Evolutionary conservation across 2,113 vertebrate genomes (phyloP).

Genomic region (Brachyhypopomus gauderio): DNA sequence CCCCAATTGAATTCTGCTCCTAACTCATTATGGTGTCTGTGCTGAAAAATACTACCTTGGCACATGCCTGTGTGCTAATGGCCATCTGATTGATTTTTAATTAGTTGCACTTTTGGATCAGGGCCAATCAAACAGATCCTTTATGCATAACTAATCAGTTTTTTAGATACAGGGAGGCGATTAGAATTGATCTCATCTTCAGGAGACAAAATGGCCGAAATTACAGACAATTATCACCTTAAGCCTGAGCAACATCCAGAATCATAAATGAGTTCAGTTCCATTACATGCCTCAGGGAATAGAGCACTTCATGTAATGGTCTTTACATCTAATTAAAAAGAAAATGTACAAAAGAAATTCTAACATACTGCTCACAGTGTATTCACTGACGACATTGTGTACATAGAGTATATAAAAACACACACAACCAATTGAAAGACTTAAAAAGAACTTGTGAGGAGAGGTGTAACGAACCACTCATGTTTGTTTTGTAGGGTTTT

Average conservation of each 20-base stretch:
- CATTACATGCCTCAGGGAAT: neutral
- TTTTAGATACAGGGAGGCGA: constrained; percentile 68
- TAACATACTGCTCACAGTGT: too few species aligned
- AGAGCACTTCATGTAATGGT: neutral
- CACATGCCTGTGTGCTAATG: constrained; percentile 91
- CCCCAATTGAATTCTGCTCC: constrained; percentile 61
- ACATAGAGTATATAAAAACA: too few species aligned
- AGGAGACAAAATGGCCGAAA: constrained; percentile 37
- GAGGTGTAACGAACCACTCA: too few species aligned
- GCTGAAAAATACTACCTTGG: constrained; percentile 89
- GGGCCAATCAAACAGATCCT: constrained; percentile 85
- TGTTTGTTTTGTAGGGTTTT: too few species aligned
- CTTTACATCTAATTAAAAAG: neutral
- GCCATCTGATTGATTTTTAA: constrained; percentile 98
- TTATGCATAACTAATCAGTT: constrained; percentile 79
- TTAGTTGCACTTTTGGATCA: constrained; percentile 93
- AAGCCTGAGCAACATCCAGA: constrained; percentile 17
- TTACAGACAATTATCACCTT: constrained; percentile 33
- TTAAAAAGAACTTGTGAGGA: too few species aligned
- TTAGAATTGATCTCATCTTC: constrained; percentile 45
- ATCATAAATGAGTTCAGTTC: neutral
- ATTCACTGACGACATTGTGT: too few species aligned
- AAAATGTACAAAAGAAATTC: neutral
- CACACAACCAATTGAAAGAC: too few species aligned
- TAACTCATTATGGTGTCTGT: constrained; percentile 89